phyloP scores from a whole-genome alignment of 2,797 vertebrate species.

The Malurus leucopterus region DNA sequence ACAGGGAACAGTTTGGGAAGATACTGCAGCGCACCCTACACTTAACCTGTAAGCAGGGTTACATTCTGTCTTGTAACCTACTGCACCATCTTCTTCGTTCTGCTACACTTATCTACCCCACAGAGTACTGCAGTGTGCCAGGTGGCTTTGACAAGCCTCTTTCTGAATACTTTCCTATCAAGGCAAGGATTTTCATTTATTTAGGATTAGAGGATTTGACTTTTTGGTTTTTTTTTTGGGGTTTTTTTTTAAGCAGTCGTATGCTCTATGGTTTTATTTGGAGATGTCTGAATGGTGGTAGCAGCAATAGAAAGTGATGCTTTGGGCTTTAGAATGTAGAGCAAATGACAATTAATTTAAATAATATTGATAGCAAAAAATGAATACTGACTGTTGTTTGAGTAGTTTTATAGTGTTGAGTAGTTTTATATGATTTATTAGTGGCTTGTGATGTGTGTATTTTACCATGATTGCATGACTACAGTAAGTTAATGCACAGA shows the following conservation, averaged over 20 bases:
- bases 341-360: not conserved
- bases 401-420: not conserved
- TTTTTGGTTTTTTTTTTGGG: not conserved
- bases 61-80: conserved; percentile 92
- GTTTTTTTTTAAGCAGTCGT: not conserved
- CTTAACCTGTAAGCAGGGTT: conserved; percentile 95
- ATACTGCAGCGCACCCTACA: conserved; percentile 90
- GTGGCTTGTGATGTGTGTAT: not conserved
- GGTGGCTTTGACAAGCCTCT: conserved; percentile 88
- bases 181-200: conserved; percentile 81
- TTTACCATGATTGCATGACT: not conserved
- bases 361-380: not conserved
- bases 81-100: conserved; percentile 93
- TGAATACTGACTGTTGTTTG: not conserved
- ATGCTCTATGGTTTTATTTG: not conserved
- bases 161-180: conserved; percentile 91
- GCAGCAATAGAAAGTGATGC: conserved; percentile 28
- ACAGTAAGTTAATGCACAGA: not conserved
- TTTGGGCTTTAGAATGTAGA: not conserved
- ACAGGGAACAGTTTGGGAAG: conserved; percentile 87
- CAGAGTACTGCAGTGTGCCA: conserved; percentile 95
- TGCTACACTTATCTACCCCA: conserved; percentile 91
- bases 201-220: conserved; percentile 61
- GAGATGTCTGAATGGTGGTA: not conserved
- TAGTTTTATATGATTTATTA: not conserved